These are phyloP conservation scores for Corydoras sp. DNA, from an alignment of 2,113 vertebrate genomes.

Conservation along the genomic window DNA sequence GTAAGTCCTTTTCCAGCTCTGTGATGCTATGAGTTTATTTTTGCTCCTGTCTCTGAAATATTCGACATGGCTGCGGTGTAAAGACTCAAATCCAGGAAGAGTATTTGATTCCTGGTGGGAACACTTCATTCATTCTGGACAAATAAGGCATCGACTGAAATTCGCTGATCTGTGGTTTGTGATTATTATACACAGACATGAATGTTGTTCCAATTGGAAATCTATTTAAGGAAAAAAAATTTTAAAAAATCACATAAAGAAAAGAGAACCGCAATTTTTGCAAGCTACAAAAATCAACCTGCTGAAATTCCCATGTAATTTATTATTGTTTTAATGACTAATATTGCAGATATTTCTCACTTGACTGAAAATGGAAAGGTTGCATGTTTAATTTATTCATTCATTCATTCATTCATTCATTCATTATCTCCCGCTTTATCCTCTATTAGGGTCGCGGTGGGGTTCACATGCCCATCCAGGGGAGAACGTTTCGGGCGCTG, in stretches of 20 bases:
- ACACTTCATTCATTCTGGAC: constrained; percentile 22
- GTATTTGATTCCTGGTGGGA: constrained; percentile 29
- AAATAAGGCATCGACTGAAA: constrained; percentile 14
- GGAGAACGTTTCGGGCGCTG: too few species aligned
- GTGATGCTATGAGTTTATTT: constrained; percentile 47
- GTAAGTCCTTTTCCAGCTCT: constrained; percentile 38
- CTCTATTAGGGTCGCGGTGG: too few species aligned
- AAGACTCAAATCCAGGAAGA: constrained; percentile 31
- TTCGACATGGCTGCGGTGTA: constrained; percentile 41
- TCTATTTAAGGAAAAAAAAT: constrained; percentile 26
- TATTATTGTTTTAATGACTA: constrained; percentile 7
- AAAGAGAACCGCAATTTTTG: constrained; percentile 12
- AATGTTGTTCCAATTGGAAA: constrained; percentile 26
- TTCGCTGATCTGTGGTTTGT: constrained; percentile 12
- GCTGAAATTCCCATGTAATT: neutral
- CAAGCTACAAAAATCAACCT: neutral
- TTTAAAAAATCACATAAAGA: constrained; percentile 1
- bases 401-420: too few species aligned
- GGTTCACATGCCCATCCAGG: too few species aligned
- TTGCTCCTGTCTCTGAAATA: constrained; percentile 33
- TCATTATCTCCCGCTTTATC: too few species aligned
- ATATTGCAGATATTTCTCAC: constrained; percentile 2
- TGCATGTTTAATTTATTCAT: constrained; percentile 11
- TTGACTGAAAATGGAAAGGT: constrained; percentile 11
- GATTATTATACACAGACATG: constrained; percentile 28